Evolutionary conservation across 2,888 invertebrate genomes (phyloP).

Genomic region (Phalera bucephala): DNA sequence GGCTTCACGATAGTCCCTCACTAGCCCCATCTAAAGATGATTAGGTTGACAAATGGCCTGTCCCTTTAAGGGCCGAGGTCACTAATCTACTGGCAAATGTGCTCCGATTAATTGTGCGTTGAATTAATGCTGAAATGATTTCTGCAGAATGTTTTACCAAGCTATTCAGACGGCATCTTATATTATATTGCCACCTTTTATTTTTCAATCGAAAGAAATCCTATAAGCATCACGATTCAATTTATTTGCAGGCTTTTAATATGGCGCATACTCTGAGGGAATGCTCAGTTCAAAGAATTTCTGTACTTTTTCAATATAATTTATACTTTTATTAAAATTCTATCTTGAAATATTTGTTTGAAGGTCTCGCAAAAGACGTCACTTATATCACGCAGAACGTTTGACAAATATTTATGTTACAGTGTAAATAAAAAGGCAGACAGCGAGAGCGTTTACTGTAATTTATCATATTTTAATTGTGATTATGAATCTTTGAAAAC

Average conservation of each 20-base stretch:
- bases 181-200: too few relatives aligned
- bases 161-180: too few relatives aligned
- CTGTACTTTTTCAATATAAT: background rate
- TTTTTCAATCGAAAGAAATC: too few relatives aligned
- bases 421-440: background rate
- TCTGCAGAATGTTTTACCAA: conserved; percentile 10
- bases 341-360: background rate
- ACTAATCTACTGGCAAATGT: conserved; percentile 62
- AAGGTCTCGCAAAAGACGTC: background rate
- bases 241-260: too few relatives aligned
- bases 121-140: conserved; percentile 45
- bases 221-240: too few relatives aligned
- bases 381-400: too few relatives aligned
- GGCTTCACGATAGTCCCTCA: conserved; percentile 45
- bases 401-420: background rate
- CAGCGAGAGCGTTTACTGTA: background rate
- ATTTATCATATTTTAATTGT: background rate
- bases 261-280: too few relatives aligned
- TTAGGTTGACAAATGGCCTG: conserved; percentile 64
- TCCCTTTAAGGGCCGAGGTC: conserved; percentile 46
- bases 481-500: background rate
- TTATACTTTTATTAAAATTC: background rate
- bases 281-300: too few relatives aligned
- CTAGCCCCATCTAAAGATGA: conserved; percentile 59
- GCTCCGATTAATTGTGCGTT: conserved; percentile 59